Conservation (phyloP, 2,797 vertebrate genomes). For the Podargus strigoides region DNA sequence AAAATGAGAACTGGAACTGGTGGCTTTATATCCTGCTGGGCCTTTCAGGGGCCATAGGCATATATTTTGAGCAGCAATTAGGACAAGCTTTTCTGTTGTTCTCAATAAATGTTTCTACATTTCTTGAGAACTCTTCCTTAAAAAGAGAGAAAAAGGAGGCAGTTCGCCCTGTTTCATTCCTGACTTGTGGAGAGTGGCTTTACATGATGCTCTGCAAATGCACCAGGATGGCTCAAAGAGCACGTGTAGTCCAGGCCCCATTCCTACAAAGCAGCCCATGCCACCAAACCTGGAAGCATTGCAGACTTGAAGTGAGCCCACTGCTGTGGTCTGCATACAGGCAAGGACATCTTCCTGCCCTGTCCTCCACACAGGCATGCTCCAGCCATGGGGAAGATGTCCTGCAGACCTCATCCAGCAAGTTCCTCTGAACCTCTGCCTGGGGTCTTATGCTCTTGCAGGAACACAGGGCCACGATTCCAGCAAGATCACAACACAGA, state of each 20-base stretch:
- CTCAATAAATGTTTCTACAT: background rate
- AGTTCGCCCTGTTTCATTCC: fast-evolving
- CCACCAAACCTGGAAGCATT: background rate
- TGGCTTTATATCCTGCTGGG: constrained; percentile 25
- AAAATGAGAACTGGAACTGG: background rate
- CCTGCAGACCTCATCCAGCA: background rate
- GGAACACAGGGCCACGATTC: background rate
- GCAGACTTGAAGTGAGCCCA: background rate
- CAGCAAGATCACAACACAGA: background rate
- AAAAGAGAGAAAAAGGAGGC: background rate
- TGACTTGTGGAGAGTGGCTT: background rate
- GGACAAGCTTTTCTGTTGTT: background rate
- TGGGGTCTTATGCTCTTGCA: background rate
- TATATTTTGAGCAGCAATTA: constrained; percentile 2
- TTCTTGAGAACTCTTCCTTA: background rate
- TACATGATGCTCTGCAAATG: background rate
- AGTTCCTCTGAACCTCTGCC: background rate
- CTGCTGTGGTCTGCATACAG: fast-evolving
- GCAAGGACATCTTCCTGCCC: background rate
- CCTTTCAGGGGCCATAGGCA: background rate
- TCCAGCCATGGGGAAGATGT: fast-evolving
- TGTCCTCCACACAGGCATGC: fast-evolving
- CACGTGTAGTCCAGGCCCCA: background rate
- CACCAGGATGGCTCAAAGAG: background rate
- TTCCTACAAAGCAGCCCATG: background rate